Evolutionary conservation across 1,140 invertebrate species (phyloP).

Genomic region (Hypothenemus hampei): DNA sequence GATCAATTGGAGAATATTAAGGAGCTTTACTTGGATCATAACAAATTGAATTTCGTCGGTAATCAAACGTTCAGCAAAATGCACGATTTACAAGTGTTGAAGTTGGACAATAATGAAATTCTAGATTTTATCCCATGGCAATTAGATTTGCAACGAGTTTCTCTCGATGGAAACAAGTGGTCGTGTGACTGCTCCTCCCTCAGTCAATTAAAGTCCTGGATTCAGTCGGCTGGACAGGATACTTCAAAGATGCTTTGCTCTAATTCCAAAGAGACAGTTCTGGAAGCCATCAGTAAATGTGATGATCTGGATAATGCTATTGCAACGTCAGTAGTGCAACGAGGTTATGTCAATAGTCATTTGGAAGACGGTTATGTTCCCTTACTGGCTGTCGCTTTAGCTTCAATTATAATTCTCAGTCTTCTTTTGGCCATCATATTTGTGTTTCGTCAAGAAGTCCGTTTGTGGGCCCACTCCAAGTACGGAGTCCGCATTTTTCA

Average conservation of each 20-base stretch:
- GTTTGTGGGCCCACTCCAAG: slow-evolving; percentile 67
- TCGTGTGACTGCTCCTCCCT: slow-evolving; percentile 66
- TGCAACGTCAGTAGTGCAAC: slow-evolving; percentile 57
- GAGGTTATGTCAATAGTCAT: slow-evolving; percentile 54
- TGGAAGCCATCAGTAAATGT: slow-evolving; percentile 58
- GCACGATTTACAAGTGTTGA: slow-evolving; percentile 68
- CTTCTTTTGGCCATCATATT: slow-evolving; percentile 64
- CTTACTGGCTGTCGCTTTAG: slow-evolving; percentile 62
- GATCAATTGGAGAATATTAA: slow-evolving; percentile 65
- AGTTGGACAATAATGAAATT: slow-evolving; percentile 75
- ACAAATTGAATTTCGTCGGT: slow-evolving; percentile 65
- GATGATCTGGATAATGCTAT: slow-evolving; percentile 57
- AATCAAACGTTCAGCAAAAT: slow-evolving; percentile 72
- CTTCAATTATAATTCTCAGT: slow-evolving; percentile 66
- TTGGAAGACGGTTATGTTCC: slow-evolving; percentile 63
- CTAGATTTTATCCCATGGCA: slow-evolving; percentile 71
- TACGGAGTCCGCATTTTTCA: slow-evolving; percentile 69
- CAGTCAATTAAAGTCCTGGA: slow-evolving; percentile 60
- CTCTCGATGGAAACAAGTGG: slow-evolving; percentile 67
- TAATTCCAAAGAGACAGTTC: slow-evolving; percentile 50
- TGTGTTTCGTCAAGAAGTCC: slow-evolving; percentile 69
- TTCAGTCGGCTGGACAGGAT: slow-evolving; percentile 56
- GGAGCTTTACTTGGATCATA: slow-evolving; percentile 79
- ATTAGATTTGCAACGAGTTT: slow-evolving; percentile 55
- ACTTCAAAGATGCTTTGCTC: slow-evolving; percentile 57